phyloP scores from a whole-genome alignment of 2,888 invertebrate species.

The Crossocerus cetratus region DNA sequence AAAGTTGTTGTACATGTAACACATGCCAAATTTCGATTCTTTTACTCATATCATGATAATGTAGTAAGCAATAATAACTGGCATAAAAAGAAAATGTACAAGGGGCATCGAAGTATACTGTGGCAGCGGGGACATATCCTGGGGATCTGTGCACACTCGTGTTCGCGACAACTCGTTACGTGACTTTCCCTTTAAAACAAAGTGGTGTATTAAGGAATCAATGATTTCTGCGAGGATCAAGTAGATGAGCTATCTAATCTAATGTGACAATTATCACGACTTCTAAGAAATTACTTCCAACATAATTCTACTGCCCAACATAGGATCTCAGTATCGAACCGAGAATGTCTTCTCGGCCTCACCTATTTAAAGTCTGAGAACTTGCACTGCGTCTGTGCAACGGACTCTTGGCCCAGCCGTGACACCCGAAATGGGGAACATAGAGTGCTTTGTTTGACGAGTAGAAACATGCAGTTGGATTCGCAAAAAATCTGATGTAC shows the following conservation, averaged over 20 bases:
- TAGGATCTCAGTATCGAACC: slow-evolving; percentile 49
- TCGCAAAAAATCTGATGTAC: slow-evolving; percentile 69
- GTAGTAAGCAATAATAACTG: too few species aligned
- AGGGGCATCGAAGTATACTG: too few species aligned
- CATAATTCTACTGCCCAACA: slow-evolving; percentile 8
- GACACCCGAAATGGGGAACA: slow-evolving; percentile 69
- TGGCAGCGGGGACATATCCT: too few species aligned
- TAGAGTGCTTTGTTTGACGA: slow-evolving; percentile 72
- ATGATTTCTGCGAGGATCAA: too few species aligned
- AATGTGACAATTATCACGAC: background rate
- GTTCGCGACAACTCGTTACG: too few species aligned
- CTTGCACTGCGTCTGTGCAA: slow-evolving; percentile 62
- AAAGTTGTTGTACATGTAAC: too few species aligned
- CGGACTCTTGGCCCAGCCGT: slow-evolving; percentile 65
- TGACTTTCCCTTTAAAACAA: too few species aligned
- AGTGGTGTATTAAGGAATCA: too few species aligned
- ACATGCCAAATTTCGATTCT: background rate
- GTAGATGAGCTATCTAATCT: background rate
- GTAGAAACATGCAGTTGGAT: slow-evolving; percentile 70
- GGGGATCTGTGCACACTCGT: too few species aligned
- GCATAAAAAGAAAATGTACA: too few species aligned
- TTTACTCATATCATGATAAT: too few species aligned
- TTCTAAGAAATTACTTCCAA: slow-evolving; percentile 27
- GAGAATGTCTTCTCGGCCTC: slow-evolving; percentile 60
- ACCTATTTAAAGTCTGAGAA: slow-evolving; percentile 71